Conservation (phyloP, 2,797 vertebrate species). For the Trichosurus vulpecula region DNA sequence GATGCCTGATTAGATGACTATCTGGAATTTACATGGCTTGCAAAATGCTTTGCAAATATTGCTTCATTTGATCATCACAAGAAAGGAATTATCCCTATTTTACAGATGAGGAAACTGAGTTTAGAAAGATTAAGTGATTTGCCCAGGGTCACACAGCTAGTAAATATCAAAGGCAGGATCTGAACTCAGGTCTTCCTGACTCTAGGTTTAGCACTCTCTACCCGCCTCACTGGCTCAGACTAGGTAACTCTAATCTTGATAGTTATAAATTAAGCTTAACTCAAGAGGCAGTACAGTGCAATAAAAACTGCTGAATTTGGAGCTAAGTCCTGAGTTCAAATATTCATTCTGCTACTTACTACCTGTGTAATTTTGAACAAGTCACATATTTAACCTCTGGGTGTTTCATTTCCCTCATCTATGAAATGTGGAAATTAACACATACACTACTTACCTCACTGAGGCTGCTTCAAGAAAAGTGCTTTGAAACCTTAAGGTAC, state of each 20-base stretch:
- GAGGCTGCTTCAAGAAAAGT: background rate
- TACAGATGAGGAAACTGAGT: background rate
- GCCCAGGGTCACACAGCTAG: background rate
- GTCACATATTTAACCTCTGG: background rate
- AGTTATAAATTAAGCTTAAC: background rate
- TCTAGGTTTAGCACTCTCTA: background rate
- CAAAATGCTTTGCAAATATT: background rate
- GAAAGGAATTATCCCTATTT: background rate
- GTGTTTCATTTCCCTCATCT: background rate
- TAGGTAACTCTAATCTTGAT: background rate
- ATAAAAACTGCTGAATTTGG: background rate
- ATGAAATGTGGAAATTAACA: background rate
- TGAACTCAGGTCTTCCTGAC: background rate
- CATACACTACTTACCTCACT: background rate
- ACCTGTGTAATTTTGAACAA: background rate
- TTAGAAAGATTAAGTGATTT: background rate
- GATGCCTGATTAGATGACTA: background rate
- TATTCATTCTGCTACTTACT: background rate
- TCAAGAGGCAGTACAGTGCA: background rate
- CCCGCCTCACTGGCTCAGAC: background rate
- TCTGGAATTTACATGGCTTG: background rate
- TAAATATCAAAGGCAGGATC: background rate
- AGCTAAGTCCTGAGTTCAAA: background rate
- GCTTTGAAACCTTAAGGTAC: background rate
- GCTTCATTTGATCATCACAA: background rate